A percentile compares a stretch with the other conserved stretches of the same genome.
phyloP scores from a whole-genome alignment of 2,113 vertebrate species.

The Nestor notabilis region DNA sequence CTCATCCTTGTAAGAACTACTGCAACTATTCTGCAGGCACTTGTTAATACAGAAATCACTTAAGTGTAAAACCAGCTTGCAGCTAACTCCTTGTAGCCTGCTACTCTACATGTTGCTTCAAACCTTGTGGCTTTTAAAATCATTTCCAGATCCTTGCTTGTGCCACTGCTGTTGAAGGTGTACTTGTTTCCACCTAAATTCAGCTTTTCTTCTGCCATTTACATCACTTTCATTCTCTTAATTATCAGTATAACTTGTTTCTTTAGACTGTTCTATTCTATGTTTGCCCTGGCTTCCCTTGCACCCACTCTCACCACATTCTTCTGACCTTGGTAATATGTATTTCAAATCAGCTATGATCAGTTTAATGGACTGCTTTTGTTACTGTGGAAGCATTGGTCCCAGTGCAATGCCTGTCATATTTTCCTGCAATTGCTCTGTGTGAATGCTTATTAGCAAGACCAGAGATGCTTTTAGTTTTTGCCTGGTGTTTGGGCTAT shows the following conservation, averaged over 20 bases:
- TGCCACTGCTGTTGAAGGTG: neutral
- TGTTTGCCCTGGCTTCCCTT: neutral
- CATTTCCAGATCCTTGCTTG: neutral
- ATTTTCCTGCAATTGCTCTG: neutral
- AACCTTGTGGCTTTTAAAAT: neutral
- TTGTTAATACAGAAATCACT: neutral
- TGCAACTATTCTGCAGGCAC: neutral
- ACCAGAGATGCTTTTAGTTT: neutral
- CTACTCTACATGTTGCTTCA: neutral
- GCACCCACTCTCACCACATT: neutral
- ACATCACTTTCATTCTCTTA: neutral
- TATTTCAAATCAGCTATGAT: neutral
- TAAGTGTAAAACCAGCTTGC: too few relatives aligned
- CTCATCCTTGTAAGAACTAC: neutral
- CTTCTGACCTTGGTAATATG: neutral
- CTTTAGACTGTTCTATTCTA: neutral
- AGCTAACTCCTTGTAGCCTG: too few relatives aligned
- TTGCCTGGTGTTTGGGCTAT: neutral
- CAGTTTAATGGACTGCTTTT: neutral
- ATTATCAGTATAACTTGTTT: neutral
- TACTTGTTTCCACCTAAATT: neutral
- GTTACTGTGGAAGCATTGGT: neutral
- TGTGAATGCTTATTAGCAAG: neutral
- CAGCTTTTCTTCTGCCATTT: neutral
- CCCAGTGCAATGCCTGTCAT: neutral